A percentile compares a stretch with the other conserved stretches of the same genome.
phyloP scores from a whole-genome alignment of 1,140 invertebrate genomes.

The Phocides pigmalion region DNA sequence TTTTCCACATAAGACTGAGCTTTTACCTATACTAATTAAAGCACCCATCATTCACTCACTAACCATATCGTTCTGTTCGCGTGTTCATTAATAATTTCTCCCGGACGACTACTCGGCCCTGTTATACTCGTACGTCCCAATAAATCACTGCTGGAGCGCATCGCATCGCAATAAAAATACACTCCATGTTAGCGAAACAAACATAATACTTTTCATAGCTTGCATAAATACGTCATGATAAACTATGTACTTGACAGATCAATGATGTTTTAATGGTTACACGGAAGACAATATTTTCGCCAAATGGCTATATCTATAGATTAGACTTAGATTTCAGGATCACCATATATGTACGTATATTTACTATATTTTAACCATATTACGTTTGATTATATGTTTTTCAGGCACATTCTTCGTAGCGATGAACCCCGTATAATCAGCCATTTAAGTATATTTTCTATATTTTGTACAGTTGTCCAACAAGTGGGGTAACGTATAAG shows the following conservation, averaged over 20 bases:
- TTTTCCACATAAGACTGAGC: neutral
- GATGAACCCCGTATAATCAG: too few relatives aligned
- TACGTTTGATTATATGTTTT: too few relatives aligned
- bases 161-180: slow-evolving; percentile 9
- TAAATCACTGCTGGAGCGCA: slow-evolving; percentile 14
- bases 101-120: neutral
- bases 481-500: too few relatives aligned
- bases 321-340: too few relatives aligned
- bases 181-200: slow-evolving; percentile 9
- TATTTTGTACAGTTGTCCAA: too few relatives aligned
- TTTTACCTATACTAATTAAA: neutral
- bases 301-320: too few relatives aligned
- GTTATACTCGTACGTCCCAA: slow-evolving; percentile 7
- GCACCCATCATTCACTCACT: neutral
- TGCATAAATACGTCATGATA: neutral
- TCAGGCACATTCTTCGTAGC: too few relatives aligned
- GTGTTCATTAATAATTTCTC: slow-evolving; percentile 16
- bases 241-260: neutral
- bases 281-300: too few relatives aligned
- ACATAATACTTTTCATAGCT: slow-evolving; percentile 10
- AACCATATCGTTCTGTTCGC: neutral
- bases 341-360: too few relatives aligned
- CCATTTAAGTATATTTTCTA: too few relatives aligned
- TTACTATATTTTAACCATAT: too few relatives aligned
- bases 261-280: neutral